Evolutionary conservation across 2,113 vertebrate species (phyloP), one percentile per base, ranked within the genome.

Genomic region (Ploceus nigricollis): DNA sequence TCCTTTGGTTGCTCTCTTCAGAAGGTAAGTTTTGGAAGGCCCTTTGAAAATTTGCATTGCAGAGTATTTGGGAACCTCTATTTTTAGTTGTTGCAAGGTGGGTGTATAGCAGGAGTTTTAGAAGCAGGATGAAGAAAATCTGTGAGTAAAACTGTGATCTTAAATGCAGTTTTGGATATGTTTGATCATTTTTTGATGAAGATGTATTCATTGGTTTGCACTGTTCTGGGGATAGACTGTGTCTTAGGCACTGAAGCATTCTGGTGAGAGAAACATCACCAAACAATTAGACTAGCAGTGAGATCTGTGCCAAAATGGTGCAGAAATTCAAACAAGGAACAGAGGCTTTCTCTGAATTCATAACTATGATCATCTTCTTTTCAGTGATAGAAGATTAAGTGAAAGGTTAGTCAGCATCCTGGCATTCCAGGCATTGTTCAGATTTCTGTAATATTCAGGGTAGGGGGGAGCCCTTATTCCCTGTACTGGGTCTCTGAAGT

Each of bases 21-120:
- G 69, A 81, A 97, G 97, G 97, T 97, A 95, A 95, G 97, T 89
- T 83, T 76, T 66, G 78, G 82, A 80, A 88, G 28, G 61, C n/a
- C 25, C 22, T 77, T 72, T 73, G n/a, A 66, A 91, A 90, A 77
- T 63, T 71, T 21, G 9, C 60, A n/a, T 80, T 82, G 37, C 15
- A 8, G 23, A 13, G n/a, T 81, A 56, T 83, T 83, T 84, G 71
- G 76, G 57, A 83, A 64, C 11, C 7, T 88, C 3, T 83, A 7
- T 71, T 92, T 96, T 90, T 53, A 81, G n/a, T 64, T 77, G 47
- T 69, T 90, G 50, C 31, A 95, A 80, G 61, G 78, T 93, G 77
- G 50, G 71, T 68, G 65, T 92, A 25, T n/a, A 84, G 63, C 69
- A 70, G 75, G 60, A 57, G 13, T 75, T 68, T 93, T 75, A 53